Conservation (phyloP, 2,113 vertebrate species). For the Panthera leo region DNA sequence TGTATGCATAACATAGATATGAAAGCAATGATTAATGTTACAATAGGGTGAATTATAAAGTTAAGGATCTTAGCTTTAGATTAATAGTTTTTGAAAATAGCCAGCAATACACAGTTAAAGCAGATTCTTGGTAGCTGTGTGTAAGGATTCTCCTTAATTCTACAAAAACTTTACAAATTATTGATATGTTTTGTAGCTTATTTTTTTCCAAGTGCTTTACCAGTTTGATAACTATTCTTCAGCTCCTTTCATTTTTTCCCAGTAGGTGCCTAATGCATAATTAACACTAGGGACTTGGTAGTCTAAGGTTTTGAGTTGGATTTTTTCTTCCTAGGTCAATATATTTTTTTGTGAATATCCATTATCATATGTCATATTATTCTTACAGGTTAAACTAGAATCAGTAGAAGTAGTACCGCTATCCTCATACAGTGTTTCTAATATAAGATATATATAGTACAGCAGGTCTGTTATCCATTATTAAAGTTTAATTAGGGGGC, state of each 20-base stretch:
- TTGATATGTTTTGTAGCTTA: background rate
- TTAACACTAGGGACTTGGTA: background rate
- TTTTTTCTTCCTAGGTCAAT: background rate
- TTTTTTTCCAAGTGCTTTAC: background rate
- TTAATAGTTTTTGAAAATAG: background rate
- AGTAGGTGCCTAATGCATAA: background rate
- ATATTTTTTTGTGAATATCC: background rate
- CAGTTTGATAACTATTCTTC: background rate
- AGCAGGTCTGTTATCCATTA: background rate
- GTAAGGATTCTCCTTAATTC: background rate
- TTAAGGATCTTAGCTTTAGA: background rate
- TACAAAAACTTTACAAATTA: slow-evolving; percentile 1
- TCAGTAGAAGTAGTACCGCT: background rate
- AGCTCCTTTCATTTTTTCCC: background rate
- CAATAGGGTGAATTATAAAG: background rate
- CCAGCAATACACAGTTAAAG: background rate
- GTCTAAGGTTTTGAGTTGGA: background rate
- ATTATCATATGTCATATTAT: background rate
- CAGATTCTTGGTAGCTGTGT: background rate
- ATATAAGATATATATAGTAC: background rate
- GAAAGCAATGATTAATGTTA: background rate
- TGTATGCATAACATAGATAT: background rate
- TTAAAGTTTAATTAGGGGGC: background rate
- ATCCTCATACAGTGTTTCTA: background rate
- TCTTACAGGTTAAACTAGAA: background rate